A percentile compares a stretch with the other conserved stretches of the same genome.
Evolutionary conservation across 2,888 invertebrate genomes (phyloP).

Genomic region (Catocala nupta): DNA sequence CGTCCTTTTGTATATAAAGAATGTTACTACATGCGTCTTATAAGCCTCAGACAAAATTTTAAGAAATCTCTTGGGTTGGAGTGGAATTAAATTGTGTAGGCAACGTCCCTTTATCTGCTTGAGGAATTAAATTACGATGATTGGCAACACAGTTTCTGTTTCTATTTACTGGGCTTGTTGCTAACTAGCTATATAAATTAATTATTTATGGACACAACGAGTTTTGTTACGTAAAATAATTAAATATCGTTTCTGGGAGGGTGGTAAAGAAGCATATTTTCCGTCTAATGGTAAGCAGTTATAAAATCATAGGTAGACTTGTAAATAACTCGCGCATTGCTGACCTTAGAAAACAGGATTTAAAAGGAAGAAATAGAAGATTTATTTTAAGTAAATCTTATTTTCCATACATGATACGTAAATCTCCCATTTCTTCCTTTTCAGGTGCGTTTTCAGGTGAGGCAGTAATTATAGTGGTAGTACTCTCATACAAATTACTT

Average conservation of each 20-base stretch:
- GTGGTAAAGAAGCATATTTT: too few relatives aligned
- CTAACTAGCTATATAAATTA: slow-evolving; percentile 10
- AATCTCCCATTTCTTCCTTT: too few relatives aligned
- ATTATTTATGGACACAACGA: slow-evolving; percentile 7
- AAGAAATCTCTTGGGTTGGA: slow-evolving; percentile 39
- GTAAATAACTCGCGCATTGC: too few relatives aligned
- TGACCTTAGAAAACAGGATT: too few relatives aligned
- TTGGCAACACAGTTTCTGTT: slow-evolving; percentile 38
- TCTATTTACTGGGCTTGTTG: slow-evolving; percentile 27
- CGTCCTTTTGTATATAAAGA: slow-evolving; percentile 23
- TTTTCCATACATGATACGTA: too few relatives aligned
- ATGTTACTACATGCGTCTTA: slow-evolving; percentile 24
- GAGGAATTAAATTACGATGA: slow-evolving; percentile 45
- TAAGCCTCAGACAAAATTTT: slow-evolving; percentile 38
- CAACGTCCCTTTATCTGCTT: slow-evolving; percentile 37
- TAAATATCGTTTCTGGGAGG: not conserved
- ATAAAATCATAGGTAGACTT: too few relatives aligned
- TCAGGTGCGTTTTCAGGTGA: too few relatives aligned
- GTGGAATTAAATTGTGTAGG: slow-evolving; percentile 45
- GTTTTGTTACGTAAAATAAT: slow-evolving; percentile 6
- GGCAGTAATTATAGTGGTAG: too few relatives aligned
- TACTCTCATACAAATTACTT: too few relatives aligned
- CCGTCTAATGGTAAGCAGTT: too few relatives aligned
- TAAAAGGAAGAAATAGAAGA: too few relatives aligned
- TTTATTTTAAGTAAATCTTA: too few relatives aligned